A percentile compares a stretch with the other conserved stretches of the same genome.
These are phyloP conservation scores for Notarius lentiginosus DNA, from an alignment of 2,113 vertebrate genomes.

Conservation along the genomic window DNA sequence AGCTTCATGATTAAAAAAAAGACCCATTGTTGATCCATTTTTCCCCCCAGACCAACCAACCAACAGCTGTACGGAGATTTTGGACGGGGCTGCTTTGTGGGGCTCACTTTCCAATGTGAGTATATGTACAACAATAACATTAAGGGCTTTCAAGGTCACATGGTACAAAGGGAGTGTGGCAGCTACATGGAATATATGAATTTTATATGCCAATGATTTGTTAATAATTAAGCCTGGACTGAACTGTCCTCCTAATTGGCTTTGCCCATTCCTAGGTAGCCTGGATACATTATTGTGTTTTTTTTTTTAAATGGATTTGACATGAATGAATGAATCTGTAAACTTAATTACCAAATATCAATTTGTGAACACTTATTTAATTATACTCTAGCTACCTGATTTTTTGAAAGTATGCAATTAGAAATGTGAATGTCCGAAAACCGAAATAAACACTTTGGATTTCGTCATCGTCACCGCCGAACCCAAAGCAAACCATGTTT, in stretches of 20 bases:
- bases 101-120: constrained; percentile 26
- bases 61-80: background rate
- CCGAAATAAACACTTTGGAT: background rate
- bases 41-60: constrained; percentile 23
- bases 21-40: background rate
- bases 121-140: background rate
- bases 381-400: background rate
- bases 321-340: background rate
- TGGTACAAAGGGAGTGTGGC: background rate
- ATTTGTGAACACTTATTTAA: background rate
- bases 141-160: background rate
- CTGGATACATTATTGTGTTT: background rate
- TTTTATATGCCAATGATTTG: background rate
- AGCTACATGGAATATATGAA: background rate
- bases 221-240: background rate
- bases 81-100: constrained; percentile 4
- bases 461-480: no score
- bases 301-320: background rate
- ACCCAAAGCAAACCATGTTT: no score
- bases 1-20: constrained; percentile 4
- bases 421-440: background rate
- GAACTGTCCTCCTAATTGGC: background rate
- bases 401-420: background rate
- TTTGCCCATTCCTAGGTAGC: background rate
- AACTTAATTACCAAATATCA: background rate